Base-by-base conservation (phyloP, 1,140 invertebrate genomes). In the Leptonema lineaticorne region DNA sequence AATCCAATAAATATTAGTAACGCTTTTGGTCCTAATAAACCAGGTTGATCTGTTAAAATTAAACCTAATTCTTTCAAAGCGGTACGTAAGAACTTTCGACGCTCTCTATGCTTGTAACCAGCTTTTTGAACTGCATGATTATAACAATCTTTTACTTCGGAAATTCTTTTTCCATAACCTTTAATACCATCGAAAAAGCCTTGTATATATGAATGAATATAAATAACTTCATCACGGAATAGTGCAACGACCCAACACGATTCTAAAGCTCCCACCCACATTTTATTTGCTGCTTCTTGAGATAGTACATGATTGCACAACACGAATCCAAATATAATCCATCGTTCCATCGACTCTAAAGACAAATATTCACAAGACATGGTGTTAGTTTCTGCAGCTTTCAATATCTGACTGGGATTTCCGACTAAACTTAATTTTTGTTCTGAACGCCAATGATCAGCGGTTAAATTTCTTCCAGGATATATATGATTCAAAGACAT, bases 341-440 rank as follows among this genome's bases (percentile, higher is more conserved):
- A 99, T 76, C 92, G 88, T 77, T 99, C 97, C 83, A 99, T 91
- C 56, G 88, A 87, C 76, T 99, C 97, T 37, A 99, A 82, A 11
- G 96, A 97, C 26, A 99, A 78, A 81, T 95, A 98, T 84, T 99
- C 97, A 81, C 96, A 98, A 14, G 95, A 96, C 85, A 97, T 96
- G 67, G 92, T 96, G 67, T 98, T 96, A 0, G 95, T 97, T 70
- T 93, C 88, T 8, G 94, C 90, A n/a, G 96, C 93, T 80, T 95
- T 97, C 14, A 99, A 83, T 62, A 99, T 87, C 71, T 94, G 91
- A 18, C 89, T 86, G 18, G 96, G 96, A 79, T 94, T 96, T 9
- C 92, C 91, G 27, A 97, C 92, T 14, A 99, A 82, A 77, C 95
- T 98, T 0, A 99, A 83, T 80, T 98, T 94, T 75, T 97, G 93